phyloP scores from a whole-genome alignment of 2,888 invertebrate genomes.

The Vandiemenella viatica region DNA sequence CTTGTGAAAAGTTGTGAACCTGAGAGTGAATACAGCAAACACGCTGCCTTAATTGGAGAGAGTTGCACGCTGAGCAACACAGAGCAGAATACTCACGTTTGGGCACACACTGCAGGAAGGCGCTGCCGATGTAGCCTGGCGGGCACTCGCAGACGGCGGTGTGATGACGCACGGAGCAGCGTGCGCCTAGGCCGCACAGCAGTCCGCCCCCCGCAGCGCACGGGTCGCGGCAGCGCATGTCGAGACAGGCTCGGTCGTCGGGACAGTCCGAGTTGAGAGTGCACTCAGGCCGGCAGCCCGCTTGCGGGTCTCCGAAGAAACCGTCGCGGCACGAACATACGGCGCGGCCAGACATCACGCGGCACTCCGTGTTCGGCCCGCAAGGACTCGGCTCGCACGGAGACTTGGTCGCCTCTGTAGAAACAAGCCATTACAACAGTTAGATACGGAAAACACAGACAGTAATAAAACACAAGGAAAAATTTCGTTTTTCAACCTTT shows the following conservation, averaged over 20 bases:
- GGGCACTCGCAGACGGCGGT: slow-evolving; percentile 68
- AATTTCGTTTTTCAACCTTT: no score
- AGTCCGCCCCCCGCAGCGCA: slow-evolving; percentile 21
- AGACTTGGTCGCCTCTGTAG: no score
- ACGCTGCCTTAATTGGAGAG: no score
- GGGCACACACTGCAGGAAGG: slow-evolving; percentile 55
- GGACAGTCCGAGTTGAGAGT: slow-evolving; percentile 70
- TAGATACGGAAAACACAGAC: slow-evolving; percentile 1
- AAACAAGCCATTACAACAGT: slow-evolving; percentile 27
- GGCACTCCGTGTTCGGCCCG: slow-evolving; percentile 64
- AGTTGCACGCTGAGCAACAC: no score
- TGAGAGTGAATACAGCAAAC: no score
- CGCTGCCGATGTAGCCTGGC: slow-evolving; percentile 64
- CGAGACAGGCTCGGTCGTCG: slow-evolving; percentile 55
- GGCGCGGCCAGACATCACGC: slow-evolving; percentile 49
- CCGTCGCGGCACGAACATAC: slow-evolving; percentile 63
- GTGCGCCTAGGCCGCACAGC: slow-evolving; percentile 68
- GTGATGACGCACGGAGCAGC: slow-evolving; percentile 65
- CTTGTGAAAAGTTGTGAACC: no score
- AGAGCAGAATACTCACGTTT: slow-evolving; percentile 38
- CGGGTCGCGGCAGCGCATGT: slow-evolving; percentile 28
- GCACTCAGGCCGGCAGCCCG: slow-evolving; percentile 50
- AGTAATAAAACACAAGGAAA: background rate
- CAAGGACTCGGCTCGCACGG: slow-evolving; percentile 59
- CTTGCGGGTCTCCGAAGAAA: slow-evolving; percentile 60